Percentiles rank a stretch among this genome's conserved stretches.
Conservation (phyloP, 1,140 invertebrate genomes). For the Drosophila azteca region DNA sequence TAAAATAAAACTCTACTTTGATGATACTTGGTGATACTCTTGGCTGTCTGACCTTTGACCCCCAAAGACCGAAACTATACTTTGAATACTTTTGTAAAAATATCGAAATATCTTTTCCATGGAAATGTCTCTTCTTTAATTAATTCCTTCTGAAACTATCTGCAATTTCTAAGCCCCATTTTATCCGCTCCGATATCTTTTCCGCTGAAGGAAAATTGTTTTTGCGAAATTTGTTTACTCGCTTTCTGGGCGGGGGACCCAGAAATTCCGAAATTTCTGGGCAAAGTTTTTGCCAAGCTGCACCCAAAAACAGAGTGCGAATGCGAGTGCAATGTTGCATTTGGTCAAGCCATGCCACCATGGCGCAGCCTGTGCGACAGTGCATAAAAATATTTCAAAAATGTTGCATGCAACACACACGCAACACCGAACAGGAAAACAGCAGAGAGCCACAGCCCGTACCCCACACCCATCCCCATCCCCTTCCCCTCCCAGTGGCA, state of each 20-base stretch:
- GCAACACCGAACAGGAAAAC: slow-evolving; percentile 13
- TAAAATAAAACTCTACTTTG: too few relatives aligned
- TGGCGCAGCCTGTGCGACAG: slow-evolving; percentile 61
- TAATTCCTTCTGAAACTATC: slow-evolving; percentile 16
- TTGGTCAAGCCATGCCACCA: slow-evolving; percentile 46
- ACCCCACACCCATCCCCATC: background rate
- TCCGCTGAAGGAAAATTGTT: slow-evolving; percentile 35
- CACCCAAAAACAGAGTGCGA: background rate
- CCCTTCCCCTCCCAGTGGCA: background rate
- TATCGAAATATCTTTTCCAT: background rate
- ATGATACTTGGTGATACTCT: too few relatives aligned
- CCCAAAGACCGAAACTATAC: too few relatives aligned
- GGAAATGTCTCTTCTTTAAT: background rate
- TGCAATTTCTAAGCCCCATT: slow-evolving; percentile 2
- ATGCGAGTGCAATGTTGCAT: slow-evolving; percentile 42
- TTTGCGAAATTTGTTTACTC: slow-evolving; percentile 30
- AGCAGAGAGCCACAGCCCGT: background rate
- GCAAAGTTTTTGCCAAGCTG: slow-evolving; percentile 23
- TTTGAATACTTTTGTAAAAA: too few relatives aligned
- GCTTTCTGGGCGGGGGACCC: background rate
- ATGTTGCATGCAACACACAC: slow-evolving; percentile 60
- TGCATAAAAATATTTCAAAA: slow-evolving; percentile 80
- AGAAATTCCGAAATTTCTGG: slow-evolving; percentile 35
- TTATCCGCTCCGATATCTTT: slow-evolving; percentile 9
- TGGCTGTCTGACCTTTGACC: too few relatives aligned